Evolutionary conservation across 2,113 vertebrate species (phyloP).

Genomic region (Peucedramus taeniatus): DNA sequence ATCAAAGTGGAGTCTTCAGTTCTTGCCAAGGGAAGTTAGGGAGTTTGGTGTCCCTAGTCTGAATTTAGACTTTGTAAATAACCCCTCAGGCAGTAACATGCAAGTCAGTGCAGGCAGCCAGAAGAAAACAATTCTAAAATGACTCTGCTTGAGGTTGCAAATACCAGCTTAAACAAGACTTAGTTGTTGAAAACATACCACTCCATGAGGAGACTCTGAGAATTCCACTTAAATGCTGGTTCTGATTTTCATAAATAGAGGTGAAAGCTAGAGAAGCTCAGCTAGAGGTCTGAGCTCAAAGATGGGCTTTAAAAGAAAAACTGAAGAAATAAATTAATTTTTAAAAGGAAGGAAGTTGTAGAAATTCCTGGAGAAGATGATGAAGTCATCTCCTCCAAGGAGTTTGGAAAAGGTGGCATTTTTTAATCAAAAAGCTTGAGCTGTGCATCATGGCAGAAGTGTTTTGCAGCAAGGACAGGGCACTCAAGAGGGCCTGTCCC

Average conservation of each 20-base stretch:
- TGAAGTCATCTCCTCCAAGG: neutral
- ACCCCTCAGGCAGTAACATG: neutral
- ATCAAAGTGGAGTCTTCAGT: neutral
- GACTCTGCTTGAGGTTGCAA: neutral
- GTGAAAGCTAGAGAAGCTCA: neutral
- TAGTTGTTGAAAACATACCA: conserved; percentile 23
- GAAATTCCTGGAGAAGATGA: neutral
- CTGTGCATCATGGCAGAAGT: neutral
- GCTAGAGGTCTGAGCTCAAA: neutral
- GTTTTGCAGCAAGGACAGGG: neutral
- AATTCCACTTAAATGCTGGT: neutral
- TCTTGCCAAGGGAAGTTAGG: neutral
- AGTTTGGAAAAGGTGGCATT: neutral
- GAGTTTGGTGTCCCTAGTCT: neutral
- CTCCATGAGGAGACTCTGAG: neutral
- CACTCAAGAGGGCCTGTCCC: neutral
- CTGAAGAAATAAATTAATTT: neutral
- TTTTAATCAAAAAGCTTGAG: neutral
- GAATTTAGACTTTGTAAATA: neutral
- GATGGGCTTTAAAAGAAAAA: neutral
- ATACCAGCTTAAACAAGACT: conserved; percentile 20
- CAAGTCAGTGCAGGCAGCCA: neutral
- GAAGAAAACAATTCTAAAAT: conserved; percentile 45
- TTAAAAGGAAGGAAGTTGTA: neutral
- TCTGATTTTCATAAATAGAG: conserved; percentile 2